phyloP scores from a whole-genome alignment of 2,888 invertebrate species.

The Cyrtodaria siliqua region DNA sequence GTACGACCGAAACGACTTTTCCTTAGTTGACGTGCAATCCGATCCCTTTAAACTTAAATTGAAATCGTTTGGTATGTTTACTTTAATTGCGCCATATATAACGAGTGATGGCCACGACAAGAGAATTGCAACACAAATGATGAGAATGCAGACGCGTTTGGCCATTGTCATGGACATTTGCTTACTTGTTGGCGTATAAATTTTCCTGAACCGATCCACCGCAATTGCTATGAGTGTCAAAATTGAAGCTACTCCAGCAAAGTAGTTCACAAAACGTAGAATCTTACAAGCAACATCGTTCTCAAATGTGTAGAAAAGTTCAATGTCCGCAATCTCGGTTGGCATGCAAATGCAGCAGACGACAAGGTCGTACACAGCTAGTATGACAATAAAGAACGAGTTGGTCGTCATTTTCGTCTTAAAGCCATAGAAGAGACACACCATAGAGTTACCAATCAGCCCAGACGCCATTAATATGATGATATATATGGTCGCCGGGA shows the following conservation, averaged over 20 bases:
- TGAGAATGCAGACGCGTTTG: not conserved
- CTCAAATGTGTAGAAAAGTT: not conserved
- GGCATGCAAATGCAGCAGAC: not conserved
- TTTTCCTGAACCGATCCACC: not conserved
- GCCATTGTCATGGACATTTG: not conserved
- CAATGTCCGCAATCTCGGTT: not conserved
- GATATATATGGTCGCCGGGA: not conserved
- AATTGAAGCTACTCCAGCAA: not conserved
- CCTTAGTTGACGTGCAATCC: not conserved
- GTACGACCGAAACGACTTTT: not conserved
- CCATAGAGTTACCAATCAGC: not conserved
- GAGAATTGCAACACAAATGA: not conserved
- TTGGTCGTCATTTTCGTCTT: not conserved
- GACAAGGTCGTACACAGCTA: not conserved
- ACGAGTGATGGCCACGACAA: constrained; percentile 7
- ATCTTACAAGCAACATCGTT: not conserved
- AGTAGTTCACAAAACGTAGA: not conserved
- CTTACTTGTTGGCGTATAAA: not conserved
- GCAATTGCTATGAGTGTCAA: not conserved
- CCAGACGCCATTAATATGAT: not conserved
- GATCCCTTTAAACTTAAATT: not conserved
- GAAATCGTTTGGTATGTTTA: constrained; percentile 5
- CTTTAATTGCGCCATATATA: not conserved
- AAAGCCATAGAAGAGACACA: not conserved
- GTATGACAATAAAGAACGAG: not conserved